Evolutionary conservation across 2,797 vertebrate species (phyloP), one percentile per base, ranked within the genome.

Genomic region (Ceyx erithaca): DNA sequence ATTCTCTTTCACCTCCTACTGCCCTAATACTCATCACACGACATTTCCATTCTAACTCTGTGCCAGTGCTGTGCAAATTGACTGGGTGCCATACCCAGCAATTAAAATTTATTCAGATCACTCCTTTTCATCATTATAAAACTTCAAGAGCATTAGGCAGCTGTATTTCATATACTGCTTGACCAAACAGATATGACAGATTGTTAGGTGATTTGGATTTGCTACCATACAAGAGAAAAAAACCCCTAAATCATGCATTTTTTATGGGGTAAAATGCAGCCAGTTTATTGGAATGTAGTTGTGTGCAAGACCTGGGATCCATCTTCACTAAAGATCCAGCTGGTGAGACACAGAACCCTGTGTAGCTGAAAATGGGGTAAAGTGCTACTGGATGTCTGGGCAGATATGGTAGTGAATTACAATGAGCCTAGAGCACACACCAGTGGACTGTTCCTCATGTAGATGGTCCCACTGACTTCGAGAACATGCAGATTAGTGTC

Each of bases 91-190:
- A 83, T 59, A 63, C 62, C 67, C 49, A 67, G 62, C 0, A 3
- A 85, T 67, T 90, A 92, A 70, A 92, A 79, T 18, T 19, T 62
- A 62, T 33, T 89, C 87, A 87, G 66, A 79, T 78, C 51, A 57
- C 82, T 79, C 66, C 48, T 70, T 63, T 49, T 51, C 69, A 73
- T 70, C 84, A 77, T 94, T 58, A 92, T 72, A 83, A 90, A 90
- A 70, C 21, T 59, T 72, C 37, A 57, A 0, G 2, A 81, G 63
- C 48, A 78, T 3, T 61, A 76, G 69, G 54, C 69, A 87, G 31
- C 20, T 78, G 22, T 70, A 94, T 89, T 93, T 87, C 67, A 93
- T 89, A 89, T 89, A 68, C 37, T 76, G 55, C 89, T 89, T 81
- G 59, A 92, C 67, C 66, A 92, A 87, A 81, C 31, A 80, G 69